These are phyloP conservation scores for Capromys pilorides DNA, from an alignment of 2,797 vertebrate genomes.

Conservation along the genomic window DNA sequence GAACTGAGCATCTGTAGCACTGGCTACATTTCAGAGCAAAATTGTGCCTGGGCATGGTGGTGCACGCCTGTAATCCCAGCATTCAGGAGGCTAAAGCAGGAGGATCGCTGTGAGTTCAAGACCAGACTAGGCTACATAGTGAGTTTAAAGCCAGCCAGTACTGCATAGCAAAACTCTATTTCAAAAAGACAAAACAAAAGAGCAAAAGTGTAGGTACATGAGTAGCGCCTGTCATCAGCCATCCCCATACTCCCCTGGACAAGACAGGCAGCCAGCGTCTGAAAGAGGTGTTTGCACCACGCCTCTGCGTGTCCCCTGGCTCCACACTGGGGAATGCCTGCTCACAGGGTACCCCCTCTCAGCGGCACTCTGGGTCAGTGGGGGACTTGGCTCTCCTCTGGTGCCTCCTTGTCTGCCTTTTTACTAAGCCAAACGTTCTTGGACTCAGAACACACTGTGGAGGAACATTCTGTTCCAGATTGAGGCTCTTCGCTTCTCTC, in stretches of 20 bases:
- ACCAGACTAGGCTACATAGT: neutral
- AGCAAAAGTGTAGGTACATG: neutral
- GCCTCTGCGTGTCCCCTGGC: neutral
- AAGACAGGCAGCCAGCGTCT: rapidly evolving
- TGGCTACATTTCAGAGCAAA: neutral
- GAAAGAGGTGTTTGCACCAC: neutral
- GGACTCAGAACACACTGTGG: neutral
- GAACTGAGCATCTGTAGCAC: neutral
- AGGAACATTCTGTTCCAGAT: neutral
- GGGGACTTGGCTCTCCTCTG: neutral
- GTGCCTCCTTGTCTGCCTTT: conserved; percentile 4
- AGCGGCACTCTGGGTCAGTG: neutral
- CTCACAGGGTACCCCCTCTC: neutral
- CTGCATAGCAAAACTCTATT: neutral
- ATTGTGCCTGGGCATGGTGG: neutral
- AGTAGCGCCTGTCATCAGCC: neutral
- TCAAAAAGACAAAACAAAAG: neutral
- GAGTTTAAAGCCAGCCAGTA: neutral
- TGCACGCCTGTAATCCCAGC: neutral
- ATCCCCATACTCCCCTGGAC: rapidly evolving
- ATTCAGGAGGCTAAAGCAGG: neutral
- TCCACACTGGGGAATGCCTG: neutral
- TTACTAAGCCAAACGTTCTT: neutral
- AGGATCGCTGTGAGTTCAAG: neutral
- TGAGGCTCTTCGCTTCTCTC: neutral